Evolutionary conservation across 2,113 vertebrate genomes (phyloP).

Genomic region (Aldabrachelys gigantea): DNA sequence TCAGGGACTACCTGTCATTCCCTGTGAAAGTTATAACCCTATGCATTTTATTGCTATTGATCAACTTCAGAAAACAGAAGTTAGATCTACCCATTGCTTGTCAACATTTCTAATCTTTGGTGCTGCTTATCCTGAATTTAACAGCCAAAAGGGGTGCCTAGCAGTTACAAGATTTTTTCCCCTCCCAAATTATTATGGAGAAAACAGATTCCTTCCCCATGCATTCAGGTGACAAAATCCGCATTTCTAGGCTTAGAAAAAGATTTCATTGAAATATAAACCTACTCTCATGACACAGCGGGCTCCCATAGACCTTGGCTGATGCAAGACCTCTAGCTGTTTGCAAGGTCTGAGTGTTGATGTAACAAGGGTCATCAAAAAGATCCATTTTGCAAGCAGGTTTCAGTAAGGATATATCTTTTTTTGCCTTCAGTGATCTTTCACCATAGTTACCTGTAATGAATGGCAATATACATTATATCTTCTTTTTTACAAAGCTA

Average conservation of each 20-base stretch:
- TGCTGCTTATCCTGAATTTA: not conserved
- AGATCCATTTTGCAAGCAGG: constrained; percentile 68
- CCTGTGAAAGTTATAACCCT: not conserved
- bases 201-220: not conserved
- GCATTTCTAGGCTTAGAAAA: not conserved
- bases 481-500: not conserved
- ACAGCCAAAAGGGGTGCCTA: not conserved
- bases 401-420: constrained; percentile 58
- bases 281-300: constrained; percentile 67
- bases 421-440: constrained; percentile 53
- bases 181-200: not conserved
- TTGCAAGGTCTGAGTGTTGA: constrained; percentile 79
- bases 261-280: not conserved
- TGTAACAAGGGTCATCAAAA: constrained; percentile 82
- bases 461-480: constrained; percentile 18
- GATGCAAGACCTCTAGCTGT: constrained; percentile 22
- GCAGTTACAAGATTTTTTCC: not conserved
- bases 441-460: constrained; percentile 68
- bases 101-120: not conserved
- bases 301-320: constrained; percentile 50
- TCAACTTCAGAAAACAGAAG: not conserved
- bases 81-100: not conserved
- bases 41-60: not conserved
- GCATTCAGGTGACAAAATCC: not conserved
- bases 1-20: not conserved